These are phyloP conservation scores for Agraylea sexmaculata DNA, from an alignment of 1,140 invertebrate genomes.

Conservation along the genomic window DNA sequence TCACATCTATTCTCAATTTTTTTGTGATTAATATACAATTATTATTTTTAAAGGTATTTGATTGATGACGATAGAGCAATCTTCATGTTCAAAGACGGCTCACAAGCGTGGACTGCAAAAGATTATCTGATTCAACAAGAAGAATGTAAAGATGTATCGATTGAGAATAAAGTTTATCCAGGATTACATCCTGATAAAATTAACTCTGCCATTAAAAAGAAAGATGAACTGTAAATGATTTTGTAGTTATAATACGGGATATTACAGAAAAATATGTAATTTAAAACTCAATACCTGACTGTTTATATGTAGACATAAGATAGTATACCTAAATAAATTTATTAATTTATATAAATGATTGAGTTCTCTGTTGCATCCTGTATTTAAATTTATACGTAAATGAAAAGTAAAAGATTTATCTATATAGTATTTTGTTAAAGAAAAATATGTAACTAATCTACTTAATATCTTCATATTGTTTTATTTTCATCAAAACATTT, in stretches of 20 bases:
- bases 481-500: too few species aligned
- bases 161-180: conserved; percentile 51
- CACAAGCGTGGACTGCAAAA: conserved; percentile 91
- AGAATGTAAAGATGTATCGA: conserved; percentile 49
- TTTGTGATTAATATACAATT: too few species aligned
- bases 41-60: conserved; percentile 63
- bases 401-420: too few species aligned
- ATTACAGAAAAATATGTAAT: conserved; percentile 5
- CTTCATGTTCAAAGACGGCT: conserved; percentile 92
- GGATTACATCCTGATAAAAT: conserved; percentile 40
- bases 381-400: background rate
- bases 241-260: conserved; percentile 5
- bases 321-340: background rate
- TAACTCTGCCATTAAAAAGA: conserved; percentile 30
- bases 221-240: conserved; percentile 26
- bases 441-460: too few species aligned
- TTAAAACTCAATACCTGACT: too few species aligned
- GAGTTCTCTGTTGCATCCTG: background rate
- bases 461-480: too few species aligned
- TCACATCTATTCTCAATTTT: background rate
- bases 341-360: conserved; percentile 1
- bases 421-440: too few species aligned
- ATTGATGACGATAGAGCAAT: conserved; percentile 85
- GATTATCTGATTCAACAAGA: conserved; percentile 82
- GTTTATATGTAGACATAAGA: background rate